Evolutionary conservation across 2,797 vertebrate species (phyloP), one percentile per base, ranked within the genome.

Genomic region (Selene dorsalis): DNA sequence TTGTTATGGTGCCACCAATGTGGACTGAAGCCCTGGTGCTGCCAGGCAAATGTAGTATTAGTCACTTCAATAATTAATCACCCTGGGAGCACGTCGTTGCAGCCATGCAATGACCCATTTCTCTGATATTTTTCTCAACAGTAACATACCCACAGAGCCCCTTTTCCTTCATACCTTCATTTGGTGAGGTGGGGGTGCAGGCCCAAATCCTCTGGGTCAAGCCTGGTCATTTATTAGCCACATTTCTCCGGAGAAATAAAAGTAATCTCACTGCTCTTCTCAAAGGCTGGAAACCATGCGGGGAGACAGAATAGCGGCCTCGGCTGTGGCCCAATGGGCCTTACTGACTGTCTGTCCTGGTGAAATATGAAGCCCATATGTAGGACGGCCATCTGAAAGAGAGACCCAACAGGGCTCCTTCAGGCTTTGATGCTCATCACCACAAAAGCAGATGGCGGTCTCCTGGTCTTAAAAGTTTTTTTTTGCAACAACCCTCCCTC

Each of bases 1-100:
- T 91, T 92, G 88, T 88, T 89, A 85, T 84, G 90, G 85, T 91
- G 87, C 91, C 92, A 89, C 88, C 89, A 88, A 89, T 87, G 86
- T 91, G 88, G 86, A 93, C 92, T 80, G 83, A 88, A 89, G 88
- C 91, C 89, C 82, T 80, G 72, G 82, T 80, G 90, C 93, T 94
- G 83, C 84, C 86, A 93, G 93, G 91, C 88, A 94, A 94, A 94
- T 94, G 90, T 91, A 93, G 92, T 92, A 94, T 95, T 95, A 94
- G 92, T 95, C 93, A 94, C 91, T 92, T 95, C 84, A 95, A 95
- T 95, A 95, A 94, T 95, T 93, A 94, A 95, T 95, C 89, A 93
- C 86, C 90, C 90, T 93, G 91, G 87, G 91, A 94, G 93, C 91
- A 80, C 88, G 92, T 89, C 88, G 77, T 89, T 88, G 85, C 78